Evolutionary conservation across 2,888 invertebrate species (phyloP).

Genomic region (Campoletis raptor): DNA sequence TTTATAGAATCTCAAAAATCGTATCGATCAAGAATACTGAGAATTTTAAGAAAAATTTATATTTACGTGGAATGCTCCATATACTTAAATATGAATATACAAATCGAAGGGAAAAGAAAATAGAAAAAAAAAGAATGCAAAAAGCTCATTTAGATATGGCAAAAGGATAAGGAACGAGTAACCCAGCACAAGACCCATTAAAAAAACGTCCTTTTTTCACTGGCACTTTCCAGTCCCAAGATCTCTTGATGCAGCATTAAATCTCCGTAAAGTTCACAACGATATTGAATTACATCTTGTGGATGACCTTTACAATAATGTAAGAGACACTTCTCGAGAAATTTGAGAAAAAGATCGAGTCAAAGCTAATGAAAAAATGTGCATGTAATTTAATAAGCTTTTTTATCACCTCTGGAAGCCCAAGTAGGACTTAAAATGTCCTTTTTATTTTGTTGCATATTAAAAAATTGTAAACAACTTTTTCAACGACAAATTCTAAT

Average conservation of each 20-base stretch:
- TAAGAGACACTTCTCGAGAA: not conserved
- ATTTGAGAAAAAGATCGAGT: not conserved
- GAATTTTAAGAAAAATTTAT: not conserved
- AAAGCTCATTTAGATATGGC: slow-evolving; percentile 18
- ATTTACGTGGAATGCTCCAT: not conserved
- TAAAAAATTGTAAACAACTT: not conserved
- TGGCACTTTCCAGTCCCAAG: slow-evolving; percentile 8
- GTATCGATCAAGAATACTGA: not conserved
- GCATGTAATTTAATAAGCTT: not conserved
- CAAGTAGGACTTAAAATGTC: not conserved
- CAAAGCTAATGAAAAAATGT: not conserved
- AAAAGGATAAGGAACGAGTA: slow-evolving; percentile 5
- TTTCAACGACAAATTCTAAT: not conserved
- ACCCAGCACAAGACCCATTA: not conserved
- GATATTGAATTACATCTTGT: slow-evolving; percentile 13
- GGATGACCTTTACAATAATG: not conserved
- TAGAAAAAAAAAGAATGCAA: not conserved
- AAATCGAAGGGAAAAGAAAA: not conserved
- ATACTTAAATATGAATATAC: not conserved
- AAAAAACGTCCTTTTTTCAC: slow-evolving; percentile 9
- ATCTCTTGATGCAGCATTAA: slow-evolving; percentile 1
- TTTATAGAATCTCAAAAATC: not conserved
- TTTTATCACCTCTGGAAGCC: not conserved
- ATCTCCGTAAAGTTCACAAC: slow-evolving; percentile 2
- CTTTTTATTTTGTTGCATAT: not conserved